Conservation (phyloP, 2,888 invertebrate species). For the Pteria penguin region DNA sequence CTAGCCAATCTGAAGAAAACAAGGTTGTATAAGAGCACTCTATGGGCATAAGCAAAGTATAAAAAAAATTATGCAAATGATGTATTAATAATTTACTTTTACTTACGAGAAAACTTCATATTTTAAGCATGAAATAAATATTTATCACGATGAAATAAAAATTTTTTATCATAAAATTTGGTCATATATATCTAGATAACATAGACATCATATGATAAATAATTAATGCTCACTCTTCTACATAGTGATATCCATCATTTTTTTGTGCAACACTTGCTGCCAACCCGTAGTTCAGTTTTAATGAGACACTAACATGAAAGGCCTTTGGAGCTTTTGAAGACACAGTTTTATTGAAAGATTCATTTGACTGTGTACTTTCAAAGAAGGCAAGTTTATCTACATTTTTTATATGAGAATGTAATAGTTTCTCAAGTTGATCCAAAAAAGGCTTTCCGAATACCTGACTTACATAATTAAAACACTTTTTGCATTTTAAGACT, state of each 20-base stretch:
- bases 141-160: no score
- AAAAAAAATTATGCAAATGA: no score
- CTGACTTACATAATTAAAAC: slow-evolving; percentile 3
- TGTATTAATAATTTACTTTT: no score
- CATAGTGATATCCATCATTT: background rate
- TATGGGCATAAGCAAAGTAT: no score
- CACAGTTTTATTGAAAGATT: slow-evolving; percentile 8
- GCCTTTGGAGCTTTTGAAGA: slow-evolving; percentile 6
- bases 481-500: background rate
- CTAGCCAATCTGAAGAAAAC: no score
- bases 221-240: no score
- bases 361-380: slow-evolving; percentile 6
- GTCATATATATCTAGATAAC: no score
- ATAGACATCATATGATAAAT: no score
- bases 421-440: background rate
- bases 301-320: background rate
- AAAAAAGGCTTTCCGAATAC: background rate
- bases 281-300: background rate
- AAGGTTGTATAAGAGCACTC: no score
- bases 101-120: no score
- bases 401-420: background rate
- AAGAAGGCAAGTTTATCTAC: background rate
- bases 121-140: no score
- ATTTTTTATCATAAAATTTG: no score
- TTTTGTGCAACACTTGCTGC: slow-evolving; percentile 4